phyloP scores from a whole-genome alignment of 2,797 vertebrate genomes.

The Dipus sagitta region DNA sequence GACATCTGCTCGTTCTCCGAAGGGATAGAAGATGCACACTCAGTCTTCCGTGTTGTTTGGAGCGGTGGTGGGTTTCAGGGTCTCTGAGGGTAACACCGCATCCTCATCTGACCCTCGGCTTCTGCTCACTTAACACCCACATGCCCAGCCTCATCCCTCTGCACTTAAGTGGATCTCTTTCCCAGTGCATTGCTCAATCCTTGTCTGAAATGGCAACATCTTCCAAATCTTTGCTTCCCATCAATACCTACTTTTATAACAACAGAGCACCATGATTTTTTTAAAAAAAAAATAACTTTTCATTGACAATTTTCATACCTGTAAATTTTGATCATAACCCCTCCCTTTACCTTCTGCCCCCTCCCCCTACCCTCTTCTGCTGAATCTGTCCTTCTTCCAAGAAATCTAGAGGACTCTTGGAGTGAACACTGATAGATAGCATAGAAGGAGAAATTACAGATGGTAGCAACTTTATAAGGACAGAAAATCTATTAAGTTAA shows the following conservation, averaged over 20 bases:
- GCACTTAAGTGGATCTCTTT: too few relatives aligned
- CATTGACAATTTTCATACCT: too few relatives aligned
- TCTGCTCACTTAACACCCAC: too few relatives aligned
- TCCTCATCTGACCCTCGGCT: neutral
- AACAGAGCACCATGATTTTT: neutral
- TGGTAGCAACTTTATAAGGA: neutral
- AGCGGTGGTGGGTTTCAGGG: neutral
- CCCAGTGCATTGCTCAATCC: neutral
- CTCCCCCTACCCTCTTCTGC: too few relatives aligned
- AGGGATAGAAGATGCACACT: neutral
- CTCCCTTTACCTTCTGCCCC: too few relatives aligned
- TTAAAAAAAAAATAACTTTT: too few relatives aligned
- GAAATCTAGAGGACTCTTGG: neutral
- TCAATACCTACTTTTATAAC: neutral
- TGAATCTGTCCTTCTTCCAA: neutral
- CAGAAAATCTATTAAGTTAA: neutral
- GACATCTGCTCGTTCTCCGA: neutral
- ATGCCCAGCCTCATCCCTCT: too few relatives aligned
- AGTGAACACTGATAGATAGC: neutral
- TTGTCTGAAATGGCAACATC: neutral
- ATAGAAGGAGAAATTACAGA: slow-evolving; percentile 7
- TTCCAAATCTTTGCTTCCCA: neutral
- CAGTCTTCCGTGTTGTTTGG: neutral
- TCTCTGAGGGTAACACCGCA: neutral
- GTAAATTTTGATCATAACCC: too few relatives aligned